Evolutionary conservation across 1,140 invertebrate genomes (phyloP).

Genomic region (Zophobas atratus): DNA sequence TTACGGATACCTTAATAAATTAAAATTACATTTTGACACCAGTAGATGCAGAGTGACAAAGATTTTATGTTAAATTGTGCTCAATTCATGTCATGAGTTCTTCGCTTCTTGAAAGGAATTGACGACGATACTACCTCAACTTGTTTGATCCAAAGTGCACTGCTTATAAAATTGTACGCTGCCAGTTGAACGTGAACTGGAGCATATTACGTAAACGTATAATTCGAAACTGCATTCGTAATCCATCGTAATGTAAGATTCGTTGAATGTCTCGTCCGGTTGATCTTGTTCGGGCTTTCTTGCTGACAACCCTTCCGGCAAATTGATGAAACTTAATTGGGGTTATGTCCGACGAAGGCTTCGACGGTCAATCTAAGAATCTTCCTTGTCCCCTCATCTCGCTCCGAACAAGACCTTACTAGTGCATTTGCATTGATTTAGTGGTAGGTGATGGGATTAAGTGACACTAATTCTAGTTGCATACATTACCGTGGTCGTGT

Average conservation of each 20-base stretch:
- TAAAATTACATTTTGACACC: too few relatives aligned
- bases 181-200: too few relatives aligned
- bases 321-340: conserved; percentile 38
- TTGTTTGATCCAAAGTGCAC: too few relatives aligned
- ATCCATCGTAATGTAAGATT: not conserved
- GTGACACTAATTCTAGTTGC: conserved; percentile 52
- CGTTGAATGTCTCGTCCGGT: not conserved
- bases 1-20: too few relatives aligned
- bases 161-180: too few relatives aligned
- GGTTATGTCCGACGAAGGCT: conserved; percentile 38
- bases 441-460: conserved; percentile 49
- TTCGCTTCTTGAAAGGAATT: too few relatives aligned
- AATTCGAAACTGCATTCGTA: too few relatives aligned
- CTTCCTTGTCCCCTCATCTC: conserved; percentile 31
- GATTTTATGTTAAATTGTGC: too few relatives aligned
- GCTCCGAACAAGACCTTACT: conserved; percentile 35
- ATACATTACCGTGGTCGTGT: conserved; percentile 51
- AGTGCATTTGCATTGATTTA: conserved; percentile 55
- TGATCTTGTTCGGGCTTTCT: conserved; percentile 12
- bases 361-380: conserved; percentile 41
- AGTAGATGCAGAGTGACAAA: too few relatives aligned
- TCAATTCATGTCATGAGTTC: too few relatives aligned
- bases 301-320: conserved; percentile 40
- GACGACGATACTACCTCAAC: too few relatives aligned
- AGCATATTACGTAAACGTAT: too few relatives aligned